Percentiles rank a stretch among this genome's conserved stretches.
Conservation (phyloP, 2,113 vertebrate species). For the Chaenocephalus aceratus region DNA sequence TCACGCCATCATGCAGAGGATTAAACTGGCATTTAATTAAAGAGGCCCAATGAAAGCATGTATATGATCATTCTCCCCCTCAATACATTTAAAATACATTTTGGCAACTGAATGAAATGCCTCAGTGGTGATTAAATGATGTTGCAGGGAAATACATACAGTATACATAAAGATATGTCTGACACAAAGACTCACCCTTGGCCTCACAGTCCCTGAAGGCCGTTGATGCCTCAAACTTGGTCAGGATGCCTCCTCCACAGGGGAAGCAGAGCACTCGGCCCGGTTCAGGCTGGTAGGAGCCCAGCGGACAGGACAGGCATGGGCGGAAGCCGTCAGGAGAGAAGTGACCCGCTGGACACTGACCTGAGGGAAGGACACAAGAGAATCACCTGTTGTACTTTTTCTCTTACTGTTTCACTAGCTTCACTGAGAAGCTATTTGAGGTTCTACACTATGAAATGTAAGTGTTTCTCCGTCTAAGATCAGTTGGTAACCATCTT, state of each 20-base stretch:
- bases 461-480: neutral
- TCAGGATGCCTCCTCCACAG: conserved; percentile 94
- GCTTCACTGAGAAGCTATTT: neutral
- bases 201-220: conserved; percentile 97
- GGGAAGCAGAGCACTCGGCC: conserved; percentile 93
- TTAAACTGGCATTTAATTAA: neutral
- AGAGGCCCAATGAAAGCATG: neutral
- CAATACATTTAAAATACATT: neutral
- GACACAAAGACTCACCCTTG: conserved; percentile 87
- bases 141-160: neutral
- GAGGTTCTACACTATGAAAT: neutral
- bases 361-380: conserved; percentile 82
- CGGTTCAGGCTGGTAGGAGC: conserved; percentile 91
- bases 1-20: neutral
- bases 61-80: neutral
- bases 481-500: neutral
- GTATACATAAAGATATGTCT: neutral
- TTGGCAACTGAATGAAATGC: neutral
- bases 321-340: conserved; percentile 93
- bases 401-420: neutral
- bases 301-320: conserved; percentile 88
- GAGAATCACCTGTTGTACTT: neutral
- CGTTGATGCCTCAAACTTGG: conserved; percentile 88
- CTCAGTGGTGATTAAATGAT: neutral
- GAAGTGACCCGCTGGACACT: conserved; percentile 92